Conservation (phyloP, 2,888 invertebrate species). For the Drosophila basisetae region DNA sequence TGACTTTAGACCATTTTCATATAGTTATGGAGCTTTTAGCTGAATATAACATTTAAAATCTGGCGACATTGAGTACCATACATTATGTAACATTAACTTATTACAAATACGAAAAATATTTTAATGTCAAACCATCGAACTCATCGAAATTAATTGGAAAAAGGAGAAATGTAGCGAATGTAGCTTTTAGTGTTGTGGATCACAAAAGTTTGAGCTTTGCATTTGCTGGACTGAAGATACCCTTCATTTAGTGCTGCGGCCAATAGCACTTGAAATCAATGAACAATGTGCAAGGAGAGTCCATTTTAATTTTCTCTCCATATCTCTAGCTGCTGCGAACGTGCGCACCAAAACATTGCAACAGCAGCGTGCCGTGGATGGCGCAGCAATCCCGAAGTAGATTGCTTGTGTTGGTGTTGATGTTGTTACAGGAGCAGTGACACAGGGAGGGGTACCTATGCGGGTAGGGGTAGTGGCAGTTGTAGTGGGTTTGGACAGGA, state of each 20-base stretch:
- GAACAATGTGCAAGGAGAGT: conserved; percentile 49
- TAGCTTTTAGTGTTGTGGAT: not conserved
- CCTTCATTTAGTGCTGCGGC: conserved; percentile 20
- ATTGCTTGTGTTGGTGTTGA: conserved; percentile 21
- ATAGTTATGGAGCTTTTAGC: not conserved
- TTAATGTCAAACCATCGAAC: not conserved
- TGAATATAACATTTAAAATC: not conserved
- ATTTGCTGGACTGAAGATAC: conserved; percentile 35
- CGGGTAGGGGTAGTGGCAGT: conserved; percentile 2
- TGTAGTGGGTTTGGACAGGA: conserved; percentile 3
- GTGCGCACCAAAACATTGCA: conserved; percentile 52
- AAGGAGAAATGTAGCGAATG: not conserved
- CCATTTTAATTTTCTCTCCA: conserved; percentile 70
- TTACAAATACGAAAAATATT: not conserved
- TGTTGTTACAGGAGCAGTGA: conserved; percentile 15
- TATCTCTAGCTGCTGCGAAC: conserved; percentile 63
- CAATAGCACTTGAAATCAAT: conserved; percentile 37
- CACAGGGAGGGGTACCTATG: not conserved
- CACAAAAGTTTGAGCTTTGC: not conserved
- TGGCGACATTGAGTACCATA: not conserved
- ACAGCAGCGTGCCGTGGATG: conserved; percentile 47
- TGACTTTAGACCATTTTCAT: not conserved
- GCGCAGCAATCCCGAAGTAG: conserved; percentile 28
- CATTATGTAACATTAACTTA: not conserved
- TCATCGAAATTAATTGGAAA: not conserved